Conservation (phyloP, 2,888 invertebrate species). For the Eupeodes latifasciatus region DNA sequence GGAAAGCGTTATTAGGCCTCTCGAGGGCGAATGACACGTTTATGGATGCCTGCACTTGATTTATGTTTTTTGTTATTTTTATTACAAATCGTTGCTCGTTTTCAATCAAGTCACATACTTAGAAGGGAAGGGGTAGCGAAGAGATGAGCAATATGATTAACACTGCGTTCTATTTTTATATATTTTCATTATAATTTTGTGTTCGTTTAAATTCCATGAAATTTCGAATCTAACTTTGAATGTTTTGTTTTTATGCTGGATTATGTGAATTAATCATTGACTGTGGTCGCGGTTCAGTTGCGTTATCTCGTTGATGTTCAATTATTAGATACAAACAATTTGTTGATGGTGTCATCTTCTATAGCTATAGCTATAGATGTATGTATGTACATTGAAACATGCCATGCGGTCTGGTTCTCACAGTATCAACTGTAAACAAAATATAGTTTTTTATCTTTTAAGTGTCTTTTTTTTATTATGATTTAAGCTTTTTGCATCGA, state of each 20-base stretch:
- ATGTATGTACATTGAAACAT: background rate
- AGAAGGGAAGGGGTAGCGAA: background rate
- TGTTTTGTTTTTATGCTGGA: background rate
- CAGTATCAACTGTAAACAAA: conserved; percentile 10
- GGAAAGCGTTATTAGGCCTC: conserved; percentile 56
- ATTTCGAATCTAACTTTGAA: conserved; percentile 21
- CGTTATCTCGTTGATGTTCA: background rate
- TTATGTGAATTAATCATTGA: conserved; percentile 21
- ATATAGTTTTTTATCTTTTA: conserved; percentile 5
- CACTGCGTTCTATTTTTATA: conserved; percentile 30
- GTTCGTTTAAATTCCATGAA: conserved; percentile 12
- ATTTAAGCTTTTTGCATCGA: background rate
- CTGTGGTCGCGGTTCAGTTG: conserved; percentile 38
- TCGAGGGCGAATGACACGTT: conserved; percentile 58
- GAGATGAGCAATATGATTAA: conserved; percentile 33
- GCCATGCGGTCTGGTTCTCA: conserved; percentile 11
- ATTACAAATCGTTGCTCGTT: conserved; percentile 8
- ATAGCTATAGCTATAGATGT: background rate
- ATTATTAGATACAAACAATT: background rate
- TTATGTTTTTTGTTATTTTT: conserved; percentile 17
- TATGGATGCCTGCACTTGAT: conserved; percentile 37
- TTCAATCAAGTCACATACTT: conserved; percentile 50
- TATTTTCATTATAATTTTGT: background rate
- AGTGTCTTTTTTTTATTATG: too few relatives aligned
- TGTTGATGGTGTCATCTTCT: conserved; percentile 8